Evolutionary conservation across 2,888 invertebrate genomes (phyloP).

Genomic region (Mesopsocus fuscifrons): DNA sequence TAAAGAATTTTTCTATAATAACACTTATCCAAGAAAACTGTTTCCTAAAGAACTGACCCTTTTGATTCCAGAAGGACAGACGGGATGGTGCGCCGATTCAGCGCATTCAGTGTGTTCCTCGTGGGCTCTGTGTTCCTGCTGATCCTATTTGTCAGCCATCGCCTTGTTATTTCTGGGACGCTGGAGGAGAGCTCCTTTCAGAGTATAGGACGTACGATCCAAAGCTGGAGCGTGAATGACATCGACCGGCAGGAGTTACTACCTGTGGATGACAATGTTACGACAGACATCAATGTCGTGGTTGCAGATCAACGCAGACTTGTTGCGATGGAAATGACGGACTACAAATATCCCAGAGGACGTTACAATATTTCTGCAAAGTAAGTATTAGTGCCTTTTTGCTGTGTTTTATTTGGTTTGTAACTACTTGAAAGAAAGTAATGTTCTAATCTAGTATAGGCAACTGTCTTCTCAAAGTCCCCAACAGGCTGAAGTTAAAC

Average conservation of each 20-base stretch:
- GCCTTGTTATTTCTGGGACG: background rate
- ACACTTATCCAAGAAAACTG: background rate
- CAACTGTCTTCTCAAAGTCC: no score
- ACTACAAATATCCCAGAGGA: constrained; percentile 38
- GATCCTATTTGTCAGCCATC: constrained; percentile 2
- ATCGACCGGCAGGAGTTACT: background rate
- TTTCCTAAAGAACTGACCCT: background rate
- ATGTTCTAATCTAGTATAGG: no score
- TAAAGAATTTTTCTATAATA: background rate
- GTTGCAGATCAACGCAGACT: constrained; percentile 33
- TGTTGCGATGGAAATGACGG: constrained; percentile 35
- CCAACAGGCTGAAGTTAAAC: no score
- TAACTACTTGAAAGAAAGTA: no score
- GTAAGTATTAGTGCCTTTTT: constrained; percentile 23
- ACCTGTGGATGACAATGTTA: constrained; percentile 14
- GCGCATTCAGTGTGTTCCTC: background rate
- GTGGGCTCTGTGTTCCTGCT: constrained; percentile 6
- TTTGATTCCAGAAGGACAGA: constrained; percentile 2
- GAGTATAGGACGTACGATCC: constrained; percentile 1
- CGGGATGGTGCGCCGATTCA: background rate
- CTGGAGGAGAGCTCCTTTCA: background rate
- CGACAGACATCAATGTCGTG: constrained; percentile 31
- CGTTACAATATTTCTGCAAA: constrained; percentile 30
- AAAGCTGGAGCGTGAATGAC: constrained; percentile 2
- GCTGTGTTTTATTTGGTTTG: no score